Percentiles rank a stretch among this genome's conserved stretches.
Conservation (phyloP, 2,888 invertebrate genomes). For the Leucozona laternaria region DNA sequence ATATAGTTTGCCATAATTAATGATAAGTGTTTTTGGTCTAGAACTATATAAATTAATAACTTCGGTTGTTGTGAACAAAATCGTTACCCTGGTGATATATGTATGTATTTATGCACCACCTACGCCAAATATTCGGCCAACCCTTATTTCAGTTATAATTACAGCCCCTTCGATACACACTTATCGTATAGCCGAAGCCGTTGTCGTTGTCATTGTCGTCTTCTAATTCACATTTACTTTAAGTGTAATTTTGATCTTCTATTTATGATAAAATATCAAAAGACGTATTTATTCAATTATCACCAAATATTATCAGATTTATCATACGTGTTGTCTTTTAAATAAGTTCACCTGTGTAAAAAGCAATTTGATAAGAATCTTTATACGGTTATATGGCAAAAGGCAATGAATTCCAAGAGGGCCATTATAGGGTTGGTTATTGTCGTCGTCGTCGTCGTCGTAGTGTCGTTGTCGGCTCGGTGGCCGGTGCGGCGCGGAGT, state of each 20-base stretch:
- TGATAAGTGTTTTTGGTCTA: slow-evolving; percentile 28
- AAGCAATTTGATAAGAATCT: slow-evolving; percentile 48
- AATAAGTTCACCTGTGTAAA: slow-evolving; percentile 45
- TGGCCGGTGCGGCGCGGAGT: too few species aligned
- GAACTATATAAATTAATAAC: slow-evolving; percentile 6
- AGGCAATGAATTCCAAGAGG: slow-evolving; percentile 40
- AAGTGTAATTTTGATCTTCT: slow-evolving; percentile 44
- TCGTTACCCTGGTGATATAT: slow-evolving; percentile 49
- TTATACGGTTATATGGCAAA: slow-evolving; percentile 7
- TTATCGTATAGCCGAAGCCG: too few species aligned
- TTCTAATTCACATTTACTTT: slow-evolving; percentile 6
- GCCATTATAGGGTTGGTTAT: slow-evolving; percentile 34
- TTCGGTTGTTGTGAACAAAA: slow-evolving; percentile 29
- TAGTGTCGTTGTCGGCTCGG: neutral
- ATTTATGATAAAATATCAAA: slow-evolving; percentile 32
- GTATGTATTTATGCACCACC: too few species aligned
- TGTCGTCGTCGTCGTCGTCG: neutral
- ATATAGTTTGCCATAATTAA: slow-evolving; percentile 54
- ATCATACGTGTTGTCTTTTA: slow-evolving; percentile 45
- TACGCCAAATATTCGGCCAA: too few species aligned
- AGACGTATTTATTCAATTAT: slow-evolving; percentile 71
- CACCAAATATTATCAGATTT: slow-evolving; percentile 54
- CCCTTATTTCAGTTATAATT: slow-evolving; percentile 2
- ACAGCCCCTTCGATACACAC: slow-evolving; percentile 21
- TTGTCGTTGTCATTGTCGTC: neutral